A percentile compares a stretch with the other conserved stretches of the same genome.
Conservation (phyloP, 2,888 invertebrate genomes). For the Scaptodrosophila latifasciaeformis region DNA sequence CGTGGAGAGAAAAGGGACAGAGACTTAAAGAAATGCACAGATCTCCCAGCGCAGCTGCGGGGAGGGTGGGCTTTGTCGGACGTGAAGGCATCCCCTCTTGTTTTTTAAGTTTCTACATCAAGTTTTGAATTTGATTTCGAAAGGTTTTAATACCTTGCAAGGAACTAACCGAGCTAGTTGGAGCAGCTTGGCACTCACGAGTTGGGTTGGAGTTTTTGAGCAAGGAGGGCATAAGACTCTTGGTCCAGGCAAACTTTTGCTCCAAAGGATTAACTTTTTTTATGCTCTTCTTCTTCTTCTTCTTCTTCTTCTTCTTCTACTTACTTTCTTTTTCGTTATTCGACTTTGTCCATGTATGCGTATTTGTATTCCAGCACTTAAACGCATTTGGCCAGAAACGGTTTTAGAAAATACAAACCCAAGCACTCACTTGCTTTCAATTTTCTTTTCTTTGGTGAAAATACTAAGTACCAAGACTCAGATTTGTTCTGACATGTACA, state of each 20-base stretch:
- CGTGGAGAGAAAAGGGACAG: too few relatives aligned
- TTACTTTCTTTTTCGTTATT: too few relatives aligned
- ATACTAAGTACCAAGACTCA: too few relatives aligned
- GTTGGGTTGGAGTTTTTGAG: too few relatives aligned
- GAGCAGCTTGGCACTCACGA: not conserved
- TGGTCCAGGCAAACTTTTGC: slow-evolving; percentile 43
- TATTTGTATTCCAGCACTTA: not conserved
- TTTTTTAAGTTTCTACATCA: not conserved
- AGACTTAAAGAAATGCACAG: too few relatives aligned
- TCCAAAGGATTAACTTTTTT: slow-evolving; percentile 56
- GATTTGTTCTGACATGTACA: too few relatives aligned
- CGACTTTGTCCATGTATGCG: slow-evolving; percentile 52
- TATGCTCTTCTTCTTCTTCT: slow-evolving; percentile 13
- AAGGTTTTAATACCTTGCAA: slow-evolving; percentile 51
- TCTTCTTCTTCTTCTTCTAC: too few relatives aligned
- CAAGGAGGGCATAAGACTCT: not conserved
- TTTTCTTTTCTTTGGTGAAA: slow-evolving; percentile 37
- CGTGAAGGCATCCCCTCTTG: too few relatives aligned
- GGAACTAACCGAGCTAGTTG: not conserved
- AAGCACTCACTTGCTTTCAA: slow-evolving; percentile 34
- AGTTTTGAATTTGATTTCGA: slow-evolving; percentile 39
- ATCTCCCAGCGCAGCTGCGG: too few relatives aligned
- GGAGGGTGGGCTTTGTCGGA: too few relatives aligned
- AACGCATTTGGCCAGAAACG: not conserved
- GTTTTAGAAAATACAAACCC: not conserved